These are phyloP conservation scores for Urocolius indicus DNA, from an alignment of 2,113 vertebrate species.

Conservation along the genomic window DNA sequence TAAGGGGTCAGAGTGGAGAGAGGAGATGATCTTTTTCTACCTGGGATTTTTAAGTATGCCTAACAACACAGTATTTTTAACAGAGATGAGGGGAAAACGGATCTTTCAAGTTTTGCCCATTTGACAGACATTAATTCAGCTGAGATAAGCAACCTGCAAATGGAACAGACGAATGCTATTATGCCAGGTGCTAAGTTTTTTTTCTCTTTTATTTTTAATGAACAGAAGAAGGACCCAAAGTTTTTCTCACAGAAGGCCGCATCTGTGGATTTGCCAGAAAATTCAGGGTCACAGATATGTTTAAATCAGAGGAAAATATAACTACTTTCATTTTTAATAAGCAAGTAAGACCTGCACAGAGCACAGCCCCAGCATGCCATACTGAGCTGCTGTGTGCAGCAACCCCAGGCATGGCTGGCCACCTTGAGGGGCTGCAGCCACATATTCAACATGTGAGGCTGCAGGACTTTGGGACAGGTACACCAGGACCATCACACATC, in stretches of 20 bases:
- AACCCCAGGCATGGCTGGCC: not conserved
- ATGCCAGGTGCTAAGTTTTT: conserved; percentile 9
- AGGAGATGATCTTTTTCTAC: not conserved
- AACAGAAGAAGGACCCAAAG: conserved; percentile 2
- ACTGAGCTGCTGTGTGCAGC: not conserved
- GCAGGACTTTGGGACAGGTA: not conserved
- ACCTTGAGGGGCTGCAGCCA: not conserved
- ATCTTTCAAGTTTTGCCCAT: conserved; percentile 49
- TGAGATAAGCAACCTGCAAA: conserved; percentile 67
- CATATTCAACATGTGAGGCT: not conserved
- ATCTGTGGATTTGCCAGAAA: conserved; percentile 4
- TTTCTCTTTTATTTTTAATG: conserved; percentile 67
- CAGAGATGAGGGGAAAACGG: not conserved
- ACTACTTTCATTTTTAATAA: conserved; percentile 59
- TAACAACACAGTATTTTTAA: conserved; percentile 54
- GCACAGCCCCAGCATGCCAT: not conserved
- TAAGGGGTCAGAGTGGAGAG: not conserved
- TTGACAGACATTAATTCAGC: conserved; percentile 71
- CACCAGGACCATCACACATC: too few species aligned
- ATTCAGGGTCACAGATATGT: conserved; percentile 34
- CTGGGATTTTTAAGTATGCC: conserved; percentile 41
- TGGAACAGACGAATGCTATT: conserved; percentile 65
- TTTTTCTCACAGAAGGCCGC: not conserved
- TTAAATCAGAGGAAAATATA: conserved; percentile 14
- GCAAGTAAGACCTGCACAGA: not conserved